Evolutionary conservation across 2,888 invertebrate species (phyloP), one percentile per base, ranked within the genome.

Genomic region (Phlogophora meticulosa): DNA sequence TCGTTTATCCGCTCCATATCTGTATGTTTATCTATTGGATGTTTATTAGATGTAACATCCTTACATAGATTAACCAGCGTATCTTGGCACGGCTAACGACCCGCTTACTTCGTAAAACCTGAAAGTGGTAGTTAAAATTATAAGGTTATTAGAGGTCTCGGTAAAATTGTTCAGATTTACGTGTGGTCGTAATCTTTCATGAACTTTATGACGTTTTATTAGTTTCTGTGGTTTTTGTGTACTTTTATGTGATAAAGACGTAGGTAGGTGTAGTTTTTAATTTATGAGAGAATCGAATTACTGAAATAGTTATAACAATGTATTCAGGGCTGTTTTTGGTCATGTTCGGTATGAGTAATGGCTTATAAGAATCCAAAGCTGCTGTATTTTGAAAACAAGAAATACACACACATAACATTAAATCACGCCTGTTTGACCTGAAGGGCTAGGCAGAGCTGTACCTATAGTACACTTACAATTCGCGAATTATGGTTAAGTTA

Each of bases 41-140:
- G 85, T 87, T 87, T 88, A 87, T 88, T 87, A 78, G 82, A 84
- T 78, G 83, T 82, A 67, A 78, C 85, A 86, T 88, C 87, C 83
- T 84, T 81, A 80, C 57, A 69, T 69, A 81, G 77, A 80, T 75
- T 75, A 76, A 75, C 81, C 81, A 84, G 49, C 64, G 45, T 69
- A 80, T 58, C 46, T 51, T 75, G 82, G 62, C 34, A 67, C 69
- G 45, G 15, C 32, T 53, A 57, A 64, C 28, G 52, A 56, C 43
- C 38, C 46, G 7, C 11, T 38, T 38, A 38, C 46, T 64, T 58
- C 49, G 63, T 78, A 32, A 43, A 43, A 48, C 11, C 53, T 58
- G 53, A 59, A 24, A 32, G 13, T 42, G 46, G 48, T 42, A 52
- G 71, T 76, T 58, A 65, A 81, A 67, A 60, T 71, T 45, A 38